Evolutionary conservation across 2,113 vertebrate genomes (phyloP), one percentile per base, ranked within the genome.

Genomic region (Mesocricetus auratus): DNA sequence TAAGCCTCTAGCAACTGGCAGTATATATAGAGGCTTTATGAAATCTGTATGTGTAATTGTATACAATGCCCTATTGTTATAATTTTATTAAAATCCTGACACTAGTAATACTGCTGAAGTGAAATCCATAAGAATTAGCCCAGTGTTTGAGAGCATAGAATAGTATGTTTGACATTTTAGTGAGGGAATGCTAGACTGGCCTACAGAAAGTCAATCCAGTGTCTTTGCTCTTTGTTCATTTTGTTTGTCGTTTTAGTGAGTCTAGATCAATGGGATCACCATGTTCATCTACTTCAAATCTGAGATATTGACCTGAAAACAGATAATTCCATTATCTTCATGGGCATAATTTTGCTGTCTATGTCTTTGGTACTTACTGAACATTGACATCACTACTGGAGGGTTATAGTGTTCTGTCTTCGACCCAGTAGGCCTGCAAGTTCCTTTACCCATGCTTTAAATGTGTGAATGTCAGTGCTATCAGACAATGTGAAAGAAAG

Each of bases 181-280:
- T 53, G 53, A 79, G 81, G 33, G 66, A 92, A 47, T 77, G 79
- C n/a, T 86, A 74, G 58, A 1, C 66, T 69, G 33, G 74, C 53
- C 95, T 75, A 26, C 2, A 75, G 89, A 89, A 96, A 78, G 82
- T 91, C 86, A 91, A 91, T 91, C 21, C 22, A 69, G 0, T 85
- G 60, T 85, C 83, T 86, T 26, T 79, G 60, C 9, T 78, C 2
- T 64, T 36, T 82, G 45, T 29, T 77, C 36, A 26, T 91, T 92
- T 73, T 85, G 31, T 85, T 87, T 90, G 86, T 93, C 53, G 74
- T 78, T 36, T 58, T 58, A 77, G 39, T 89, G 90, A 83, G 26
- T 89, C 36, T 56, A 24, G 74, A 83, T 96, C 68, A 71, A 36
- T 83, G 82, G 19, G 45, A 64, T 66, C 42, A 58, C 22, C 12